A percentile compares a stretch with the other conserved stretches of the same genome.
Conservation (phyloP, 2,888 invertebrate genomes). For the Drosophila testacea region DNA sequence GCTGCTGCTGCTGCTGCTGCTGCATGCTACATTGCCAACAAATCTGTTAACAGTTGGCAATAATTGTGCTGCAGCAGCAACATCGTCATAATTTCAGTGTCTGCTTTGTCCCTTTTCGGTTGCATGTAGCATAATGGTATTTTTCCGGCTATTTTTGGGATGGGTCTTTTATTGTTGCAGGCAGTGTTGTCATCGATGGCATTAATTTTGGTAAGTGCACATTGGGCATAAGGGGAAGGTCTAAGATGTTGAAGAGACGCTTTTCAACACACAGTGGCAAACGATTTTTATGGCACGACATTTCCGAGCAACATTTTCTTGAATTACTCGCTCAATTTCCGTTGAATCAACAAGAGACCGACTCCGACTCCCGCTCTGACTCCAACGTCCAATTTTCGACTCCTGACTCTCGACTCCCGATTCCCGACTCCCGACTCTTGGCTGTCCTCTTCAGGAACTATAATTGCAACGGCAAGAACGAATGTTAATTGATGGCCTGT, state of each 20-base stretch:
- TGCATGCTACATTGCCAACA: slow-evolving; percentile 68
- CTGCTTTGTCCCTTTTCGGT: slow-evolving; percentile 70
- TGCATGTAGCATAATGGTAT: slow-evolving; percentile 50
- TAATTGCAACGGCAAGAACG: slow-evolving; percentile 15
- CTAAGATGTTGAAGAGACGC: slow-evolving; percentile 33
- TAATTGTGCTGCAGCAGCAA: slow-evolving; percentile 80
- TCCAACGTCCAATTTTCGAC: slow-evolving; percentile 6
- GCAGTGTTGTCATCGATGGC: slow-evolving; percentile 81
- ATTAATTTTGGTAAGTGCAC: slow-evolving; percentile 66
- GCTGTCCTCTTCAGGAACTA: slow-evolving; percentile 2
- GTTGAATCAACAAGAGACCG: slow-evolving; percentile 71
- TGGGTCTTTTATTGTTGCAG: slow-evolving; percentile 72
- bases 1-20: slow-evolving; percentile 9
- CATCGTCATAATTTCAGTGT: slow-evolving; percentile 75
- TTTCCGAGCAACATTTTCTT: slow-evolving; percentile 71
- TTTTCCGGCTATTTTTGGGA: slow-evolving; percentile 57
- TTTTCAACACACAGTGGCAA: slow-evolving; percentile 70
- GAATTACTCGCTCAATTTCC: slow-evolving; percentile 83
- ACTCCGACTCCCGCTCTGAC: not conserved
- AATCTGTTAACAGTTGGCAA: slow-evolving; percentile 85
- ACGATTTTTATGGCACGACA: slow-evolving; percentile 76
- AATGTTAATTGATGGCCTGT: slow-evolving; percentile 55
- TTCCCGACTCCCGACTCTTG: not conserved
- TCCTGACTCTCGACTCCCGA: not conserved
- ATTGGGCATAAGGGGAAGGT: slow-evolving; percentile 9